Evolutionary conservation across 1,140 invertebrate genomes (phyloP), one percentile per base, ranked within the genome.

Genomic region (Drosophila fuyamai): DNA sequence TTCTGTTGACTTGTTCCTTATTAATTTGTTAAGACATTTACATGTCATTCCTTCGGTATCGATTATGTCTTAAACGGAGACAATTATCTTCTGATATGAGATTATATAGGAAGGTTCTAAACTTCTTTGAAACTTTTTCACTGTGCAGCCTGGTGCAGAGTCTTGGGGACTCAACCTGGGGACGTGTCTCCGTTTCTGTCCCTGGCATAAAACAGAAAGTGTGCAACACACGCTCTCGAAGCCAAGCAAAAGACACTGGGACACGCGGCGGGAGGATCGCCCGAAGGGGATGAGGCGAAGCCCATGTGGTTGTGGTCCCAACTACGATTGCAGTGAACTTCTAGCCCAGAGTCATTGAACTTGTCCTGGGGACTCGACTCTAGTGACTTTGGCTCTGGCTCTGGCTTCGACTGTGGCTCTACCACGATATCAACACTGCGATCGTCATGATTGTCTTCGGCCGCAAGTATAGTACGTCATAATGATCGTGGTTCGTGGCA

Each of bases 161-260:
- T 50, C 71, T 66, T 40, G 35, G 54, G 44, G 56, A 47, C 59
- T 68, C 55, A 35, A 44, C 71, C 70, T 68, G 62, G 79, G 63
- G 53, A 79, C 78, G 59, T 62, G 62, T 58, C 53, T 62, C 76
- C 41, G 80, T 74, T 65, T 68, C 60, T 68, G 63, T 76, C 63
- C 67, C 55, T 43, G 73, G 81, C 76, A 89, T 89, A 89, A 89
- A 89, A 89, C 84, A 89, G 84, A 89, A 89, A 89, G 84, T 89
- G 84, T 89, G 84, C 84, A 88, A 86, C 83, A 86, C 83, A 86
- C 82, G 83, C 83, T 82, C 83, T 76, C 35, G 76, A 55, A 61
- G 77, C 77, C 82, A 86, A 81, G 61, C 72, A 79, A 72, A 71
- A 66, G 76, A 79, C 48, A 32, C 12, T 16, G 48, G 48, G 14